These are phyloP conservation scores for Tangara arthus DNA, from an alignment of 2,797 vertebrate species.

Conservation along the genomic window DNA sequence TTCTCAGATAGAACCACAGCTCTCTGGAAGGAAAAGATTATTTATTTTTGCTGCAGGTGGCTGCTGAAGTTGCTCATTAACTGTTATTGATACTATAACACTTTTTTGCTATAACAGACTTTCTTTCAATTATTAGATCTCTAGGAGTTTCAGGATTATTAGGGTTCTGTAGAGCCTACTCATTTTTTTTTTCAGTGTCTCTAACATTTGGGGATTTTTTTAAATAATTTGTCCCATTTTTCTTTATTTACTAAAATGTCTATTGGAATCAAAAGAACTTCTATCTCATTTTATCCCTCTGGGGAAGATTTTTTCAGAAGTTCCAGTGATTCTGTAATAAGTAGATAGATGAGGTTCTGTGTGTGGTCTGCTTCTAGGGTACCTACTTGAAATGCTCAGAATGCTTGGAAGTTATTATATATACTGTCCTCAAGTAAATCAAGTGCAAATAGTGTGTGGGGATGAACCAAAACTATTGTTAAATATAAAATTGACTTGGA, in stretches of 20 bases:
- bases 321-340: neutral
- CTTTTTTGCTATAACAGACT: neutral
- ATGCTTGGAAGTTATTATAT: neutral
- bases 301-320: neutral
- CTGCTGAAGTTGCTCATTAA: constrained; percentile 44
- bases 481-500: neutral
- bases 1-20: neutral
- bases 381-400: neutral
- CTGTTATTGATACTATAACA: constrained; percentile 16
- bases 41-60: constrained; percentile 22
- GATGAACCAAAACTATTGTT: neutral
- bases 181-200: neutral
- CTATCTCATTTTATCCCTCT: neutral
- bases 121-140: constrained; percentile 9
- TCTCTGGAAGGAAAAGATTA: constrained; percentile 1
- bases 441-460: neutral
- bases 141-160: neutral
- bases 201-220: neutral
- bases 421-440: neutral
- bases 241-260: constrained; percentile 41
- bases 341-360: neutral
- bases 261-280: neutral
- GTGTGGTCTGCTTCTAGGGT: neutral
- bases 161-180: neutral
- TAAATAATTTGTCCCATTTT: constrained; percentile 8